These are phyloP conservation scores for Cosmopolites sordidus DNA, from an alignment of 2,888 invertebrate genomes.

Conservation along the genomic window DNA sequence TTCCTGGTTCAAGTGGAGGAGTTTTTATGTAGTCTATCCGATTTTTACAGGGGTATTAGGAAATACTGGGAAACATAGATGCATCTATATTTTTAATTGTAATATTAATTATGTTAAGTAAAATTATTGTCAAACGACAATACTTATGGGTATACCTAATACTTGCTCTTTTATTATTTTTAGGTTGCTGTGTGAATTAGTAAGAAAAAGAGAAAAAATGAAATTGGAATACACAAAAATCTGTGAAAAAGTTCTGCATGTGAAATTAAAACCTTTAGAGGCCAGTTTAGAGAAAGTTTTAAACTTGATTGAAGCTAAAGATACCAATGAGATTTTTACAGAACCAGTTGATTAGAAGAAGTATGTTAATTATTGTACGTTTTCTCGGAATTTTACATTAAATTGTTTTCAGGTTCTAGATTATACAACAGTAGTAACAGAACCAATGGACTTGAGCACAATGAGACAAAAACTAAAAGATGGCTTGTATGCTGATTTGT, in stretches of 20 bases:
- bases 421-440: constrained; percentile 77
- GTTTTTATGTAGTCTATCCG: too few species aligned
- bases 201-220: constrained; percentile 91
- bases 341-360: constrained; percentile 88
- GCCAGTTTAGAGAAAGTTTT: constrained; percentile 73
- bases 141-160: too few species aligned
- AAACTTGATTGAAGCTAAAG: constrained; percentile 71
- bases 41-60: too few species aligned
- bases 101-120: too few species aligned
- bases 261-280: constrained; percentile 77
- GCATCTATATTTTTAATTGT: too few species aligned
- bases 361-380: constrained; percentile 44
- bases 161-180: background rate
- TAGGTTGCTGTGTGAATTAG: constrained; percentile 84
- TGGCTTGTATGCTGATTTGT: constrained; percentile 65
- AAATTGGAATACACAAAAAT: constrained; percentile 83
- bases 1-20: too few species aligned
- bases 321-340: constrained; percentile 82
- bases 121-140: too few species aligned
- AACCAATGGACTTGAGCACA: constrained; percentile 86
- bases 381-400: constrained; percentile 25
- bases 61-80: too few species aligned
- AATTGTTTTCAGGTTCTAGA: constrained; percentile 87
- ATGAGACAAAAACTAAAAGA: constrained; percentile 76
- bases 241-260: constrained; percentile 74